Evolutionary conservation across 2,113 vertebrate species (phyloP).

Genomic region (Hirundichthys speculiger): DNA sequence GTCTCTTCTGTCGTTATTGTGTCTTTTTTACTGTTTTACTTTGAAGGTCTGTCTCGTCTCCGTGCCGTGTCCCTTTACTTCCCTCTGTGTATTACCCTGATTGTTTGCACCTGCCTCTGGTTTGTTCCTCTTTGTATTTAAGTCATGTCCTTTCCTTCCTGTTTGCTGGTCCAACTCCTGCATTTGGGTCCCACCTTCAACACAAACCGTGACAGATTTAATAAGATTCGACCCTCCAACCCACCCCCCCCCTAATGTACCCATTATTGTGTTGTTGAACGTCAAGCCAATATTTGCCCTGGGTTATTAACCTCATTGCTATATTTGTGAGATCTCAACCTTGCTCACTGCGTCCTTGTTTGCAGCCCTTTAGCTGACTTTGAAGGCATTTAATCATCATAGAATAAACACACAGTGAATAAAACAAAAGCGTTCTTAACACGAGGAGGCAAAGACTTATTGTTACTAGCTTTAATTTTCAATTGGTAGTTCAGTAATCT

Average conservation of each 20-base stretch:
- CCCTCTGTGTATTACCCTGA: no score
- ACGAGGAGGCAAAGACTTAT: conserved; percentile 1
- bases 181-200: no score
- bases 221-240: conserved; percentile 1
- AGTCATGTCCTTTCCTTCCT: no score
- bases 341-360: conserved; percentile 16
- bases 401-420: not conserved
- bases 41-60: no score
- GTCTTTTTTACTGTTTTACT: no score
- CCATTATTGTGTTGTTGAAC: conserved; percentile 59
- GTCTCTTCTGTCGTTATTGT: no score
- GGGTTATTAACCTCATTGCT: conserved; percentile 52
- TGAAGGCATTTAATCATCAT: conserved; percentile 13
- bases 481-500: conserved; percentile 20
- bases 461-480: conserved; percentile 12
- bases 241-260: conserved; percentile 11
- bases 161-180: no score
- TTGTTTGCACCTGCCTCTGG: no score
- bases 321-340: conserved; percentile 48
- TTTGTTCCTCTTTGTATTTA: no score
- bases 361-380: conserved; percentile 30
- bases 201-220: no score
- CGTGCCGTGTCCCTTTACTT: no score
- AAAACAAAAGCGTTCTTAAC: conserved; percentile 10
- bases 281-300: conserved; percentile 51